Base-by-base conservation (phyloP, 2,113 vertebrate species). In the Indicator maculatus region DNA sequence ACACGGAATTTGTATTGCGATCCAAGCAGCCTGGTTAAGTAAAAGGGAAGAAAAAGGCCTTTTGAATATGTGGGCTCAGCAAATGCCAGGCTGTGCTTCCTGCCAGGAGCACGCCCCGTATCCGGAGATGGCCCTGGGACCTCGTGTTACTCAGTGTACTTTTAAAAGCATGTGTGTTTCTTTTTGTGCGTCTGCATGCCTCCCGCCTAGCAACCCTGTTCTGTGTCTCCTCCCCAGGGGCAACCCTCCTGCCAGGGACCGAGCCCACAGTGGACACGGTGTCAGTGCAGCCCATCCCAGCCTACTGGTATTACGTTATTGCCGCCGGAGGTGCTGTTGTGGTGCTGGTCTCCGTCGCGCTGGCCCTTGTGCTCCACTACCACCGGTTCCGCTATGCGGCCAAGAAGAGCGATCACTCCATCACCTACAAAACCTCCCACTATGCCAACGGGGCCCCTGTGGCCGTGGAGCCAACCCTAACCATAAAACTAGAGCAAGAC, bases 291-390 rank as follows among this genome's bases (percentile, higher is more conserved):
- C 98, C 98, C 90, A 98, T 99, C 97, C 99, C 99, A 95, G 98
- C 98, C 98, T 99, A 98, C 98, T 99, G 99, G 99, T 99, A 99
- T 99, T 99, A 99, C 98, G 98, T 99, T 97, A 98, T 99, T 98
- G 99, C 98, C 90, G 98, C 99, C 97, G 99, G 98, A 94, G 99
- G 98, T 75, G 99, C 98, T 95, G 97, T 99, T 98, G 97, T 99
- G 98, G 98, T 99, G 97, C 98, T 99, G 98, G 98, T 98, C 97
- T 98, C 98, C 96, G 97, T 99, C 96, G 98, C 97, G 21, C 98
- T 99, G 98, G 98, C 98, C 97, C 98, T 99, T 98, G 98, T 98
- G 95, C 98, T 99, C 96, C 99, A 99, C 98, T 98, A 99, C 98
- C 98, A 99, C 98, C 99, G 98, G 92, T 99, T 99, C 98, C 99